phyloP scores from a whole-genome alignment of 2,888 invertebrate species.

The Microplitis deprimator region DNA sequence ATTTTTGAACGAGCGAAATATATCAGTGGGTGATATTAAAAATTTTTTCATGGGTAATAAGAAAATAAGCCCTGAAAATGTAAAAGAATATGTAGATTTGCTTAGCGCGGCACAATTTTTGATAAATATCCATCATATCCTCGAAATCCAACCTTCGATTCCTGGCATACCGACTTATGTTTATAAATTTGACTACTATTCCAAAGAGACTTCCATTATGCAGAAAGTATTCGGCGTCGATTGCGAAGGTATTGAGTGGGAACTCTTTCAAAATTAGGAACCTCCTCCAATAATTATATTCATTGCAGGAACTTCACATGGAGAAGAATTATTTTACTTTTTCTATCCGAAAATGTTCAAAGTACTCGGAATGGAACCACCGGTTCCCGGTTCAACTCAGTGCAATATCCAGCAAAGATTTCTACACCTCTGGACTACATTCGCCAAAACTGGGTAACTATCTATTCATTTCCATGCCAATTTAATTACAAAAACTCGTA shows the following conservation, averaged over 20 bases:
- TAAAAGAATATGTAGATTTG: constrained; percentile 49
- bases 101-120: constrained; percentile 55
- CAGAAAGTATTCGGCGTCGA: constrained; percentile 48
- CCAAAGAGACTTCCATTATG: constrained; percentile 34
- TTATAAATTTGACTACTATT: constrained; percentile 60
- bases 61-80: constrained; percentile 44
- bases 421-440: constrained; percentile 66
- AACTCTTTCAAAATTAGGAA: constrained; percentile 32
- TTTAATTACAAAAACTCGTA: neutral
- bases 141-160: constrained; percentile 50
- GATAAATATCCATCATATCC: constrained; percentile 54
- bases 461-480: neutral
- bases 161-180: constrained; percentile 52
- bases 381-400: constrained; percentile 42
- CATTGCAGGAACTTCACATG: constrained; percentile 53
- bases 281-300: neutral
- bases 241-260: constrained; percentile 53
- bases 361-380: constrained; percentile 41
- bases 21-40: constrained; percentile 52
- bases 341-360: constrained; percentile 53
- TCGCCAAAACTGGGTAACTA: constrained; percentile 65
- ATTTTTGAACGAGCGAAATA: constrained; percentile 43
- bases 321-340: constrained; percentile 60
- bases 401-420: constrained; percentile 56
- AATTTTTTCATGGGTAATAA: constrained; percentile 56